A percentile compares a stretch with the other conserved stretches of the same genome.
Conservation (phyloP, 2,888 invertebrate genomes). For the Scrobipalpa atriplicella region DNA sequence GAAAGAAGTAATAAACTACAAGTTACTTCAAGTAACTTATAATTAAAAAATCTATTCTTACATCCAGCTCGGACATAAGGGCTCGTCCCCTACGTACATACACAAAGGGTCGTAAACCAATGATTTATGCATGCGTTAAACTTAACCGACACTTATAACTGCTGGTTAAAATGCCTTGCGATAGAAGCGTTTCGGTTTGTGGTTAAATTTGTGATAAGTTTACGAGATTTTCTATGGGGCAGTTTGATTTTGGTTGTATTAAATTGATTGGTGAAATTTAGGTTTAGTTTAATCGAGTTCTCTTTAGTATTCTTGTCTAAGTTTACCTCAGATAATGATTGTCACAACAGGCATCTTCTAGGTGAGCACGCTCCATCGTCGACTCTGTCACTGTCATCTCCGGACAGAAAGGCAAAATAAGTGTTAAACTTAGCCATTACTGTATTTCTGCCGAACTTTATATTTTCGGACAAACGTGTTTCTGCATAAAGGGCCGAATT, state of each 20-base stretch:
- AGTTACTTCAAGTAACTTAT: constrained; percentile 12
- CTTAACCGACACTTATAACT: constrained; percentile 24
- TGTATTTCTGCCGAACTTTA: not conserved
- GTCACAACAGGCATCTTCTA: too few relatives aligned
- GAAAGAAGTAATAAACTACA: too few relatives aligned
- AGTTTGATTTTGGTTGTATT: too few relatives aligned
- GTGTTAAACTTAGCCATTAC: too few relatives aligned
- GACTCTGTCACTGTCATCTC: too few relatives aligned
- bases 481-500: not conserved
- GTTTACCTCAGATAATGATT: too few relatives aligned
- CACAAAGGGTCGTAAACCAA: constrained; percentile 67
- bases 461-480: not conserved
- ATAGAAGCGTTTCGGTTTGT: constrained; percentile 8
- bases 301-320: too few relatives aligned
- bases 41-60: constrained; percentile 17
- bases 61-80: constrained; percentile 12
- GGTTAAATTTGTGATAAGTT: not conserved
- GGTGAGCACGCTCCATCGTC: too few relatives aligned
- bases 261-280: too few relatives aligned
- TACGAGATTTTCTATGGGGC: too few relatives aligned
- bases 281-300: too few relatives aligned
- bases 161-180: constrained; percentile 18
- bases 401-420: too few relatives aligned
- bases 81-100: constrained; percentile 49
- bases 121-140: constrained; percentile 64